Base-by-base conservation (phyloP, 2,797 vertebrate species). In the Acanthornis magna region DNA sequence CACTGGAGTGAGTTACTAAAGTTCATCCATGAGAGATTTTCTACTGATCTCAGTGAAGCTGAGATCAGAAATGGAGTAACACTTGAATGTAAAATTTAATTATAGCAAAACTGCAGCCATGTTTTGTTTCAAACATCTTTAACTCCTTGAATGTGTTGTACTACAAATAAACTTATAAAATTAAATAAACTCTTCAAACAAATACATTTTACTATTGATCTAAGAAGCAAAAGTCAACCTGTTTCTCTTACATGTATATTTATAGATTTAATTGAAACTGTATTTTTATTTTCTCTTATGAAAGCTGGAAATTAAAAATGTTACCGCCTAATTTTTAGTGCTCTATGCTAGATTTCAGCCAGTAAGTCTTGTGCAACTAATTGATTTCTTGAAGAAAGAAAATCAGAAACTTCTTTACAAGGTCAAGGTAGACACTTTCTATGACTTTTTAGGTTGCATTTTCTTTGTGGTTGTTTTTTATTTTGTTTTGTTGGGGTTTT, bases 401-500 rank as follows among this genome's bases (percentile, higher is more conserved):
- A 45, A 70, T 54, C 20, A 70, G 40, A 72, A 43, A 1, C 2
- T 57, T 57, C 15, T 77, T 80, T 74, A 21, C 19, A 40, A 80
- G 13, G 16, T 74, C 30, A 80, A n/a, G 9, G 7, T 67, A 60
- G 11, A 60, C 5, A 12, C 0, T 13, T 60, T 75, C 45, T 19
- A 19, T 25, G 4, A 0, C 6, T 47, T 19, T 29, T 17, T 45
- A 14, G 9, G 27, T 55, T 45, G 22, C 11, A 1, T 16, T 19
- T 26, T 34, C 10, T 45, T 45, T 45, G 18, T 20, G 19, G 4
- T 50, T 16, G 16, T 50, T 4, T 51, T 27, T 1, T 9, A 4
- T 51, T 51, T 16, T 16, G 18, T 51, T 29, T 50, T 27, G 25
- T 50, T 50, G 13, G 13, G 27, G 16, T 1, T 9, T 18, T 53